phyloP scores from a whole-genome alignment of 2,797 vertebrate genomes.

The Mus spretus region DNA sequence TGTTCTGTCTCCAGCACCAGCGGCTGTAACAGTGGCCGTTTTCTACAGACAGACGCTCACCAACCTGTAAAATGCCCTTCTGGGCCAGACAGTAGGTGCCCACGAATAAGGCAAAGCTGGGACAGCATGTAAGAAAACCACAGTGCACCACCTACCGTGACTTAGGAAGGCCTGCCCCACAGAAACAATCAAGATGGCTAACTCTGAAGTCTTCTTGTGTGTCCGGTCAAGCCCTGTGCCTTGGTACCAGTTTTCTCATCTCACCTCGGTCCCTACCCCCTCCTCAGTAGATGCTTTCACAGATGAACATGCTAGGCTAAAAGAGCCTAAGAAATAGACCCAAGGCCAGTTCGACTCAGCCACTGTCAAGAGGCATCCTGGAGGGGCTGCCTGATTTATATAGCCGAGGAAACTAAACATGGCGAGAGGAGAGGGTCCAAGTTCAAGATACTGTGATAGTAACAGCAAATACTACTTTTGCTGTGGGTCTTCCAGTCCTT shows the following conservation, averaged over 20 bases:
- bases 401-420: background rate
- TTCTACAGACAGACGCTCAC: background rate
- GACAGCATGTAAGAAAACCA: slow-evolving; percentile 23
- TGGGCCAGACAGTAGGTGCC: background rate
- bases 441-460: background rate
- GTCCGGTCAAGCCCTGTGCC: background rate
- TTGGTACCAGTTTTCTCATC: background rate
- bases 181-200: slow-evolving; percentile 27
- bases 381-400: background rate
- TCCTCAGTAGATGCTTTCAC: background rate
- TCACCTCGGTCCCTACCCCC: background rate
- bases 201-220: background rate
- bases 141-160: background rate
- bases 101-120: background rate
- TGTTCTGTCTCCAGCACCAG: background rate
- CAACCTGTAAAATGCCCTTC: background rate
- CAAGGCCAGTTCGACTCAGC: background rate
- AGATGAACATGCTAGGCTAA: background rate
- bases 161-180: slow-evolving; percentile 58
- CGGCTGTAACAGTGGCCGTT: background rate
- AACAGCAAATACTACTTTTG: background rate
- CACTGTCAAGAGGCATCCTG: background rate
- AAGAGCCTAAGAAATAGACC: slow-evolving; percentile 11
- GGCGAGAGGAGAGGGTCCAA: background rate
- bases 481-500: background rate